Percentiles rank a stretch among this genome's conserved stretches.
phyloP scores from a whole-genome alignment of 2,113 vertebrate species.

The Caretta caretta region DNA sequence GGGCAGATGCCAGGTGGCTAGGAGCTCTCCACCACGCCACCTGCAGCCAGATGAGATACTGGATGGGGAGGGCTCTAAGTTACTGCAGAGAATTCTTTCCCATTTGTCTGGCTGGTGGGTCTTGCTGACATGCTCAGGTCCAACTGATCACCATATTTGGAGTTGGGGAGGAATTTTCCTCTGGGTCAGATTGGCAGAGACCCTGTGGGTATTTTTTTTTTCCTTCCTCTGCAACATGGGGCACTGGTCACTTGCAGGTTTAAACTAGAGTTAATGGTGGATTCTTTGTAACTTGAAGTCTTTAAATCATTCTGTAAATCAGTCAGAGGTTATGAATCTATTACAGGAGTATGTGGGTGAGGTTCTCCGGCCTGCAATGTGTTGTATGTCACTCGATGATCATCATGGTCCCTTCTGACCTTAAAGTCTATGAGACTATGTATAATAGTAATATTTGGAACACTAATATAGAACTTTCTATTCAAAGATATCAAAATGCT shows the following conservation, averaged over 20 bases:
- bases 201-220: not conserved
- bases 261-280: not conserved
- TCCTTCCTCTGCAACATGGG: not conserved
- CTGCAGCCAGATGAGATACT: not conserved
- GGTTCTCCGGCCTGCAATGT: not conserved
- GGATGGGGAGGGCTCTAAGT: not conserved
- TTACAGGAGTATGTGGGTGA: not conserved
- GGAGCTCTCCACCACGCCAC: too few species aligned
- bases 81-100: not conserved
- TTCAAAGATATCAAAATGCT: not conserved
- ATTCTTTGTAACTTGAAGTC: not conserved
- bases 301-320: not conserved
- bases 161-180: not conserved
- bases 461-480: not conserved
- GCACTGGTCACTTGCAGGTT: not conserved
- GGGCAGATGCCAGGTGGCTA: too few species aligned
- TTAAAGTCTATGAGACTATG: not conserved
- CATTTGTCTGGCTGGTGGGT: not conserved
- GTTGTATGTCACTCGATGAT: not conserved
- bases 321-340: not conserved
- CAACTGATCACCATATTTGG: not conserved
- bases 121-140: not conserved
- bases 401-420: not conserved
- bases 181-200: not conserved
- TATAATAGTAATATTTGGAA: not conserved